A percentile compares a stretch with the other conserved stretches of the same genome.
phyloP scores from a whole-genome alignment of 2,113 vertebrate species.

The Alexandromys fortis region DNA sequence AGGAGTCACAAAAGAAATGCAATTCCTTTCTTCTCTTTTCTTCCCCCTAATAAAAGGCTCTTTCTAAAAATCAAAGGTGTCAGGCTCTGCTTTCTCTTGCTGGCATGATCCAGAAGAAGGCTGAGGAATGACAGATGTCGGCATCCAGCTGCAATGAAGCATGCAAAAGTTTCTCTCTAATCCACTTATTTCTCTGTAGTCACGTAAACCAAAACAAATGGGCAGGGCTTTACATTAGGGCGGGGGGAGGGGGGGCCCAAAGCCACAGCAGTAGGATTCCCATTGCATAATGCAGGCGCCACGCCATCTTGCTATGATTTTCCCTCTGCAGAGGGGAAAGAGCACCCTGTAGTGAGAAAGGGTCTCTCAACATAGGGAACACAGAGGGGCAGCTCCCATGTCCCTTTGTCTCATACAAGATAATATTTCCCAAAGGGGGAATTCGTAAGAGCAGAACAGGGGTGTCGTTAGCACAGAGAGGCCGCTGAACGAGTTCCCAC shows the following conservation, averaged over 20 bases:
- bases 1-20: slow-evolving; percentile 84
- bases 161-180: slow-evolving; percentile 93
- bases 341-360: slow-evolving; percentile 72
- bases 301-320: slow-evolving; percentile 84
- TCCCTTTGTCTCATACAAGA: neutral
- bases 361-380: slow-evolving; percentile 48
- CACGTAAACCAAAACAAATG: slow-evolving; percentile 90
- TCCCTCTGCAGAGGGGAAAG: slow-evolving; percentile 59
- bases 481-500: neutral
- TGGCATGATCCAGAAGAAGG: slow-evolving; percentile 88
- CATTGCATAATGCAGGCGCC: slow-evolving; percentile 80
- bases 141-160: slow-evolving; percentile 93
- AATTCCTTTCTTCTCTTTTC: slow-evolving; percentile 73
- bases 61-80: slow-evolving; percentile 89
- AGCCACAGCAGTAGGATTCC: slow-evolving; percentile 17
- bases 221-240: slow-evolving; percentile 85
- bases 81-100: slow-evolving; percentile 87
- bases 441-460: accelerated
- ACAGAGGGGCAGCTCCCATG: neutral
- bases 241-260: slow-evolving; percentile 68
- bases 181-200: slow-evolving; percentile 89
- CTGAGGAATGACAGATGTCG: slow-evolving; percentile 95
- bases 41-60: slow-evolving; percentile 83
- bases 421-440: neutral
- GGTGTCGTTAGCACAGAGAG: neutral